phyloP scores from a whole-genome alignment of 2,888 invertebrate genomes.

The Liodrosophila aerea region DNA sequence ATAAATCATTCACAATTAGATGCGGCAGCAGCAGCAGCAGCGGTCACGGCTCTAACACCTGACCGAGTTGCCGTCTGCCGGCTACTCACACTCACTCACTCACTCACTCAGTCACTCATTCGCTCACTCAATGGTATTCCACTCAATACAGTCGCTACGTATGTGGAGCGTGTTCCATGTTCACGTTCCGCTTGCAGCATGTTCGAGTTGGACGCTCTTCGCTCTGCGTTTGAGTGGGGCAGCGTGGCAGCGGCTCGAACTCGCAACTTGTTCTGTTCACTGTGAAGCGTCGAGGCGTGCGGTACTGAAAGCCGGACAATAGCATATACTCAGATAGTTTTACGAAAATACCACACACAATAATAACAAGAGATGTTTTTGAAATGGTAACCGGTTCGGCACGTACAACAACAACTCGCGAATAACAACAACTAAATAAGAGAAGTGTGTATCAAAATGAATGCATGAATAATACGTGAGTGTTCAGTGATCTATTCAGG shows the following conservation, averaged over 20 bases:
- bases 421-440: conserved; percentile 1
- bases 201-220: conserved; percentile 27
- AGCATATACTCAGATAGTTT: conserved; percentile 9
- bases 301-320: conserved; percentile 57
- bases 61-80: conserved; percentile 58
- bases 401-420: neutral
- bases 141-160: neutral
- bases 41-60: conserved; percentile 66
- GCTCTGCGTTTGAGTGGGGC: conserved; percentile 36
- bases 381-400: conserved; percentile 17
- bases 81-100: conserved; percentile 32
- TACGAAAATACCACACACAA: conserved; percentile 11
- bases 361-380: neutral
- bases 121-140: conserved; percentile 3
- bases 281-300: conserved; percentile 61
- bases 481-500: too few relatives aligned
- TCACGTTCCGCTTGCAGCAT: conserved; percentile 39
- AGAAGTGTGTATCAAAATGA: neutral
- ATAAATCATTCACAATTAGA: conserved; percentile 75
- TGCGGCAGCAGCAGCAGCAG: conserved; percentile 52
- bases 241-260: conserved; percentile 47
- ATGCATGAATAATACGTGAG: too few relatives aligned
- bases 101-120: conserved; percentile 12
- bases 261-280: conserved; percentile 60
- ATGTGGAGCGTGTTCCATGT: conserved; percentile 29